Evolutionary conservation across 2,888 invertebrate species (phyloP), one percentile per base, ranked within the genome.

Genomic region (Branchellion lobata): DNA sequence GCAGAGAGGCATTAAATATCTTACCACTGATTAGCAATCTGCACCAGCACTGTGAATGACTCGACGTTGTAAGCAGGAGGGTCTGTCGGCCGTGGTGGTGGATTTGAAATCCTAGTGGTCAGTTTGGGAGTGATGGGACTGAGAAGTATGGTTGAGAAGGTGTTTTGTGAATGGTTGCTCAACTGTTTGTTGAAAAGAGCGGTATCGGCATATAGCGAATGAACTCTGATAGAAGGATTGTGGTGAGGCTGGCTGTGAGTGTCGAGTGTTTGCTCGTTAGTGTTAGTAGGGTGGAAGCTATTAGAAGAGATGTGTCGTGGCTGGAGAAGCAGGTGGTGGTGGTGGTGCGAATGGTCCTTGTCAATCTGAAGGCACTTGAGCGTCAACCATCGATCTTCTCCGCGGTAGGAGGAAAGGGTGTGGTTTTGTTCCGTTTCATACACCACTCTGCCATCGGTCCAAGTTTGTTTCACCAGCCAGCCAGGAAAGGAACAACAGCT

Each of bases 361-460:
- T 18, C 3, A 5, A 57, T 18, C 24, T 57, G 61, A 57, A 57
- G 61, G 61, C 61, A 57, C 61, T 57, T 8, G 21, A 57, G 21
- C 14, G 14, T 24, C 5, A n/a, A 57, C 3, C 5, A 5, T 57
- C 24, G 5, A n/a, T 57, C 24, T 3, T 57, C 24, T 5, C 5
- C 3, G 3, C 21, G n/a, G 21, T 18, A 57, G 21, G n/a, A 5
- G 24, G n/a, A 57, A 5, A 57, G 3, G 3, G 61, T 57, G 61
- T 57, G 24, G 61, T 57, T 57, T n/a, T 18, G 24, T 5, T 57
- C n/a, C 24, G n/a, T n/a, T 57, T 57, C n/a, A 24, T 57, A 57
- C 61, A 57, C 3, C n/a, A 57, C 3, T 57, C 24, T 57, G 5
- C 61, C 61, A 57, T 57, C 61, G n/a, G 61, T 57, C 61, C 61